Evolutionary conservation across 1,140 invertebrate genomes (phyloP).

Genomic region (Parapsyche elsis): DNA sequence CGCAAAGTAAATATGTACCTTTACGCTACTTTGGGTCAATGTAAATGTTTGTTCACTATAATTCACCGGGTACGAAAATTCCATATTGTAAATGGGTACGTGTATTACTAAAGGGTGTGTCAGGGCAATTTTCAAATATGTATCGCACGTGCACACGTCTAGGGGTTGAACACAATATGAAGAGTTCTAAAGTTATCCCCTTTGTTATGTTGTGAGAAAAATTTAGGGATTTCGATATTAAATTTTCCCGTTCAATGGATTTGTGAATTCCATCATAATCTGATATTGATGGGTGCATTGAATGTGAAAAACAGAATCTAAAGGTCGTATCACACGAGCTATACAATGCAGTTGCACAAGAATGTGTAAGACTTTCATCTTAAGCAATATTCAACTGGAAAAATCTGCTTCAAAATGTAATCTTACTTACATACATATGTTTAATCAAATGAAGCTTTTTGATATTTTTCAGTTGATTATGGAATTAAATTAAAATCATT

Average conservation of each 20-base stretch:
- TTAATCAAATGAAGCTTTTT: too few relatives aligned
- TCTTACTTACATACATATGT: too few relatives aligned
- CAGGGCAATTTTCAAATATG: conserved; percentile 8
- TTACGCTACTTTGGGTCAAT: conserved; percentile 6
- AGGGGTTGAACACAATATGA: not conserved
- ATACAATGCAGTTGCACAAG: too few relatives aligned
- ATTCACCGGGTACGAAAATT: not conserved
- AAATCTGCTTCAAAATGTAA: too few relatives aligned
- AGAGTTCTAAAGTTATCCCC: conserved; percentile 2
- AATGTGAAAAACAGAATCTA: too few relatives aligned
- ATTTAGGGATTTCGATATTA: not conserved
- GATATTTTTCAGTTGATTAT: too few relatives aligned
- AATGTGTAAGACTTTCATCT: too few relatives aligned
- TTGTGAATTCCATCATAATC: too few relatives aligned
- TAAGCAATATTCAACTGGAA: too few relatives aligned
- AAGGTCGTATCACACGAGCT: too few relatives aligned
- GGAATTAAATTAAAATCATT: too few relatives aligned
- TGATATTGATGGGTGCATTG: too few relatives aligned
- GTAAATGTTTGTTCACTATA: conserved; percentile 9
- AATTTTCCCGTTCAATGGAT: not conserved
- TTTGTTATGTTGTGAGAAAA: not conserved
- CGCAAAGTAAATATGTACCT: not conserved
- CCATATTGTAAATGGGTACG: not conserved
- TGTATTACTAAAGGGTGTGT: not conserved
- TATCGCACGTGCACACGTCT: not conserved